Base-by-base conservation (phyloP, 2,797 vertebrate genomes). In the Rhinatrema bivittatum region DNA sequence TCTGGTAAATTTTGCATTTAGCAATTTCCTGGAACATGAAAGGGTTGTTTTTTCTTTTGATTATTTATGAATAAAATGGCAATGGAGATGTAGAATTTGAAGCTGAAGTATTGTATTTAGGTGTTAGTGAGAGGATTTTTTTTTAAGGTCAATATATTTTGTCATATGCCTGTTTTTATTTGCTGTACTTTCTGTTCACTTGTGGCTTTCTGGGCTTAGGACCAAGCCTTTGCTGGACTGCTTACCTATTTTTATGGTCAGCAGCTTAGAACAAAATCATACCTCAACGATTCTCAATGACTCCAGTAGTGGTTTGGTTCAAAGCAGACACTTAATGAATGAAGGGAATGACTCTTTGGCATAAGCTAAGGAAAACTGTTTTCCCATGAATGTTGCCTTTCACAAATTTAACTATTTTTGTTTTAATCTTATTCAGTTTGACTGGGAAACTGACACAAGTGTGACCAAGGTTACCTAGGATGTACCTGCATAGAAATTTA, bases 371-470 rank as follows among this genome's bases (percentile, higher is more conserved):
- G 41, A 14, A 35, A 32, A 15, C 14, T 17, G 22, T 33, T 28
- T 28, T 30, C 5, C 26, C 41, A 45, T 37, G 34, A 39, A 27
- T 47, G 39, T n/a, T 40, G 14, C 7, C 7, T 46, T 44, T 50
- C 27, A 41, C 4, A 7, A 53, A 50, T 29, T 60, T 55, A 44
- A 29, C 42, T 8, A 12, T 54, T 52, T 16, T 2, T 8, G 34
- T 31, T 37, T 45, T 43, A 20, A 40, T 27, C 31, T 47, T 56
- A 53, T 37, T 22, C 19, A 36, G 23, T 10, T 25, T 25, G 33
- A 17, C 52, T n/a, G n/a, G 56, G 29, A 17, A 11, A 16, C 37
- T 50, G 42, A 37, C 36, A 29, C 25, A 47, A 50, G 43, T 63
- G 25, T 26, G 33, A 24, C 46, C 11, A 19, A 38, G 44, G 25